These are phyloP conservation scores for Watsonalla binaria DNA, from an alignment of 2,888 invertebrate species.

Conservation along the genomic window DNA sequence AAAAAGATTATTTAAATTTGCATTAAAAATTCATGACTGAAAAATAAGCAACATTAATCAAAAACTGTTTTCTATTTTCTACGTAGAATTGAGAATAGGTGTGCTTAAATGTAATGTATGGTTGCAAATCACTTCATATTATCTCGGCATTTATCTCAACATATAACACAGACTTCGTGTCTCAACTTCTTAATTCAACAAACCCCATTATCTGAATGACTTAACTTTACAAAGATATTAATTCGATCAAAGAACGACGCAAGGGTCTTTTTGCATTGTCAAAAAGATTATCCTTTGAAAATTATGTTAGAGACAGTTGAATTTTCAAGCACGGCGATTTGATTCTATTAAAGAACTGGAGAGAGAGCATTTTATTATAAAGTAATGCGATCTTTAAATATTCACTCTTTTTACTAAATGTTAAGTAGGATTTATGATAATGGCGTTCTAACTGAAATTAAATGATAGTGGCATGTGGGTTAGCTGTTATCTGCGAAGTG, in stretches of 20 bases:
- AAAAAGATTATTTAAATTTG: no score
- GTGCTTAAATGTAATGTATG: no score
- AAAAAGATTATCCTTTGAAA: slow-evolving; percentile 39
- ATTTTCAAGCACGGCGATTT: slow-evolving; percentile 41
- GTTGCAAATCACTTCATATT: not conserved
- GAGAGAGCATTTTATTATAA: slow-evolving; percentile 2
- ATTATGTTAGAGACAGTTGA: slow-evolving; percentile 46
- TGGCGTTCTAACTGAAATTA: no score
- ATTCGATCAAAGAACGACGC: slow-evolving; percentile 34
- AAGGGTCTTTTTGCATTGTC: slow-evolving; percentile 29
- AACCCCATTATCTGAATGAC: slow-evolving; percentile 49
- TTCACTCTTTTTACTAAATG: not conserved
- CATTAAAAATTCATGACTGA: no score
- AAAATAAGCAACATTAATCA: no score
- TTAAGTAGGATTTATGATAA: not conserved
- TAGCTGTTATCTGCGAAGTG: no score
- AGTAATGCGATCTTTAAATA: not conserved
- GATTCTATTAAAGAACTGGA: slow-evolving; percentile 28
- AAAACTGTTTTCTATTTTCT: no score
- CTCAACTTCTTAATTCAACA: slow-evolving; percentile 18
- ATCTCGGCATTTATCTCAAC: not conserved
- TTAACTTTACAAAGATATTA: slow-evolving; percentile 50
- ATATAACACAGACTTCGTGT: not conserved
- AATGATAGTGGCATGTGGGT: no score
- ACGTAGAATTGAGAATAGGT: no score